Percentiles rank a stretch among this genome's conserved stretches.
phyloP scores from a whole-genome alignment of 2,797 vertebrate species.

The Paratrypauchen microcephalus region DNA sequence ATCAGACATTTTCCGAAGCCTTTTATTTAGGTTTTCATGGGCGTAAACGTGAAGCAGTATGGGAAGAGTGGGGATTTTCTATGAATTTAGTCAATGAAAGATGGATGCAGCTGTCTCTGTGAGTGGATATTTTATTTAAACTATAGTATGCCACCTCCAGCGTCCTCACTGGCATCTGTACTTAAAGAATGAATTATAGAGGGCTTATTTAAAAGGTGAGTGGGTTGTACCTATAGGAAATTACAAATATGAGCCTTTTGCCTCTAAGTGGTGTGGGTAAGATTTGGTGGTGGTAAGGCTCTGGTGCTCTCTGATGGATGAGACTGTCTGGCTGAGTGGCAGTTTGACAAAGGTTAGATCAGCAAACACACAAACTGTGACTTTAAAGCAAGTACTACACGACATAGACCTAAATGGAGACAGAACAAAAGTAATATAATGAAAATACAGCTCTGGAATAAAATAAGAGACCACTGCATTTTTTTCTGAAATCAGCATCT shows the following conservation, averaged over 20 bases:
- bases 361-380: constrained; percentile 1
- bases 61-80: background rate
- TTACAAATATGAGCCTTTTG: constrained; percentile 4
- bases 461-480: too few relatives aligned
- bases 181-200: constrained; percentile 11
- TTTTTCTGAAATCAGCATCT: too few relatives aligned
- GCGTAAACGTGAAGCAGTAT: background rate
- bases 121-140: constrained; percentile 21
- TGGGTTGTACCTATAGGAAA: background rate
- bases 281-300: constrained; percentile 10
- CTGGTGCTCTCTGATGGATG: constrained; percentile 29
- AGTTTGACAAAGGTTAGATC: constrained; percentile 18
- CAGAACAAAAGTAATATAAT: background rate
- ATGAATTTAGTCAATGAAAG: constrained; percentile 10
- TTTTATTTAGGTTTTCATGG: constrained; percentile 1
- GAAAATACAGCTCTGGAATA: too few relatives aligned
- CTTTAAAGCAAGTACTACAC: constrained; percentile 5
- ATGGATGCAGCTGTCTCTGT: constrained; percentile 32
- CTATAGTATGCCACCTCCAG: background rate
- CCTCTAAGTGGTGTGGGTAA: background rate
- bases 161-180: constrained; percentile 1
- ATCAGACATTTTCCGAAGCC: background rate
- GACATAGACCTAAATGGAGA: constrained; percentile 5
- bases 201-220: background rate
- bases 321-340: constrained; percentile 20